Evolutionary conservation across 2,888 invertebrate species (phyloP).

Genomic region (Carpatolechia fugitivella): DNA sequence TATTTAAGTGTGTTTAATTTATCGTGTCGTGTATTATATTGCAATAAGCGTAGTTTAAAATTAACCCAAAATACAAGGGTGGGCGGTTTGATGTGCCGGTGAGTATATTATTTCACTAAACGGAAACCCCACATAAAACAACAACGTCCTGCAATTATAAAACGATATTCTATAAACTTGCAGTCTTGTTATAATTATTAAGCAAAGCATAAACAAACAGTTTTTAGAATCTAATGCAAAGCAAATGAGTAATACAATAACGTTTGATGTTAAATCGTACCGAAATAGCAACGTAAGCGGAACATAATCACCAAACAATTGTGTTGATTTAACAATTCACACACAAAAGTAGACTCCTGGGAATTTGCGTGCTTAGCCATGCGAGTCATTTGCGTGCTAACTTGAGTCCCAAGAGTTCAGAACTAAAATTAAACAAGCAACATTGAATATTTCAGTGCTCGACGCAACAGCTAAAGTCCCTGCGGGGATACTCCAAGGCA

Average conservation of each 20-base stretch:
- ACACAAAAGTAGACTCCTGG: constrained; percentile 1
- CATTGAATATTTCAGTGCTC: constrained; percentile 77
- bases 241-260: not conserved
- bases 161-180: too few relatives aligned
- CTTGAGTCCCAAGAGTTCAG: constrained; percentile 34
- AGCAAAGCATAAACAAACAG: not conserved
- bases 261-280: not conserved
- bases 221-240: not conserved
- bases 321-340: not conserved
- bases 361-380: constrained; percentile 4
- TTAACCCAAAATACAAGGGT: too few relatives aligned
- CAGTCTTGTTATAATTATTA: too few relatives aligned
- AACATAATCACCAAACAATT: constrained; percentile 1
- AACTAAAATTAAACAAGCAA: constrained; percentile 26
- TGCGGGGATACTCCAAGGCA: constrained; percentile 83
- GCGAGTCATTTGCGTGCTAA: constrained; percentile 22
- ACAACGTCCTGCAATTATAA: too few relatives aligned
- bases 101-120: too few relatives aligned
- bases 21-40: too few relatives aligned
- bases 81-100: too few relatives aligned
- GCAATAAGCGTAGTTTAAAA: too few relatives aligned
- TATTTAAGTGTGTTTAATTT: too few relatives aligned
- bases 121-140: too few relatives aligned
- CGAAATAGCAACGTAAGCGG: not conserved
- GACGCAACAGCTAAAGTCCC: constrained; percentile 86